Evolutionary conservation across 2,797 vertebrate species (phyloP).

Genomic region (Sebastes cheni): DNA sequence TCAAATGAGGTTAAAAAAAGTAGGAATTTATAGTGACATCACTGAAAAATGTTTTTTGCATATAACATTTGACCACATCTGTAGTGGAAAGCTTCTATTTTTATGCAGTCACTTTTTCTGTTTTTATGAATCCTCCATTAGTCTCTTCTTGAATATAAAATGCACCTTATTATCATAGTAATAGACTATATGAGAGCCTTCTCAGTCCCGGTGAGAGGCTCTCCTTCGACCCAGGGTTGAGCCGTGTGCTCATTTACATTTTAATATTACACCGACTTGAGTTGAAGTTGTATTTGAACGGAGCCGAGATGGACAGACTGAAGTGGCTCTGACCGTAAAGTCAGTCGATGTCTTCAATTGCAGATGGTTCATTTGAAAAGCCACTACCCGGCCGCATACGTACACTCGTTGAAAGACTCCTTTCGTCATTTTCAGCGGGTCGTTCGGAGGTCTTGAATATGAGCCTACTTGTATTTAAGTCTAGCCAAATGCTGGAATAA

Average conservation of each 20-base stretch:
- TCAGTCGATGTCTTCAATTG: constrained; percentile 36
- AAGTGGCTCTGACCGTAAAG: constrained; percentile 42
- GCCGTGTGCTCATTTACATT: constrained; percentile 64
- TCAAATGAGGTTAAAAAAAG: not conserved
- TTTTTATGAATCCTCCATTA: constrained; percentile 17
- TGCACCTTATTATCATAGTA: constrained; percentile 60
- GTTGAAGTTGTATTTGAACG: constrained; percentile 35
- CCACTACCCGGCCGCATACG: not conserved
- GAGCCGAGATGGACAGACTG: constrained; percentile 41
- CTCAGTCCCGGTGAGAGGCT: constrained; percentile 42
- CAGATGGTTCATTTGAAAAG: constrained; percentile 47
- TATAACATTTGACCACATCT: not conserved
- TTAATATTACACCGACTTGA: constrained; percentile 56
- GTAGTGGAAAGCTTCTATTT: not conserved
- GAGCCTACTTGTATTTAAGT: constrained; percentile 52
- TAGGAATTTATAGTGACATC: not conserved
- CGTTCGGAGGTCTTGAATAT: constrained; percentile 38
- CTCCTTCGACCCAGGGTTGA: constrained; percentile 23
- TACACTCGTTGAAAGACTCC: constrained; percentile 45
- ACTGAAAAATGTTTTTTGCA: not conserved
- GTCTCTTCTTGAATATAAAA: constrained; percentile 37
- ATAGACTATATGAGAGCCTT: constrained; percentile 33
- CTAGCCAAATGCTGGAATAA: constrained; percentile 41
- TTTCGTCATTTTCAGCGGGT: constrained; percentile 46
- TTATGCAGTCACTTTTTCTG: not conserved